These are phyloP conservation scores for Melopsittacus undulatus DNA, from an alignment of 2,797 vertebrate genomes.

Conservation along the genomic window DNA sequence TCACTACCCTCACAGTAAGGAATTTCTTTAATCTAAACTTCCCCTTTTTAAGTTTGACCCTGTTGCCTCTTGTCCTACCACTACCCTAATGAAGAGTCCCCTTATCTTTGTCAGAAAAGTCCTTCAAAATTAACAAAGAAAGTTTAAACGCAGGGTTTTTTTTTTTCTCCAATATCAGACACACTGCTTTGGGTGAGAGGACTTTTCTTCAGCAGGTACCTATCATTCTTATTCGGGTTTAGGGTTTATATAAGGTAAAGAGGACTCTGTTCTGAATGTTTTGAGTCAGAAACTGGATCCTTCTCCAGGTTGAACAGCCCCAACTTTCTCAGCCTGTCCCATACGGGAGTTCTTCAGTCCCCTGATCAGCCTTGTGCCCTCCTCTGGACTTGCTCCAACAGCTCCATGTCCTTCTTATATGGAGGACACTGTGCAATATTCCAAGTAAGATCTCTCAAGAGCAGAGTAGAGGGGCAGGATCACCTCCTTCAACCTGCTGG, in stretches of 20 bases:
- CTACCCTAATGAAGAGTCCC: neutral
- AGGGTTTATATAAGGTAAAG: neutral
- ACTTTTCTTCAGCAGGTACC: neutral
- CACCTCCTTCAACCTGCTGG: neutral
- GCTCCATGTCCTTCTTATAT: neutral
- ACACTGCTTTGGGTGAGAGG: neutral
- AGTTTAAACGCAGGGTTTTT: neutral
- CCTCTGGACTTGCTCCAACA: neutral
- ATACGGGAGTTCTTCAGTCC: neutral
- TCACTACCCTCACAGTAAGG: no score
- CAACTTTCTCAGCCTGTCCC: neutral
- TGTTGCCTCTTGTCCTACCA: neutral
- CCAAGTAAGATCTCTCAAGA: neutral
- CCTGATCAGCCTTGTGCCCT: neutral
- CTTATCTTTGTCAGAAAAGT: neutral
- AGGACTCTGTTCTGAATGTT: neutral
- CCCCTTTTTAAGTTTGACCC: neutral
- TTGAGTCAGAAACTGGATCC: neutral
- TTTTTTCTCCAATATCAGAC: neutral
- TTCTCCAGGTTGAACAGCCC: neutral
- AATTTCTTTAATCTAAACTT: no score
- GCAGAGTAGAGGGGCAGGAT: neutral
- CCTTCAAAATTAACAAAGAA: neutral
- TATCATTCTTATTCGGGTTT: neutral
- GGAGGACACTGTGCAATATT: neutral